Conservation (phyloP, 2,113 vertebrate genomes). For the Channa maculata region DNA sequence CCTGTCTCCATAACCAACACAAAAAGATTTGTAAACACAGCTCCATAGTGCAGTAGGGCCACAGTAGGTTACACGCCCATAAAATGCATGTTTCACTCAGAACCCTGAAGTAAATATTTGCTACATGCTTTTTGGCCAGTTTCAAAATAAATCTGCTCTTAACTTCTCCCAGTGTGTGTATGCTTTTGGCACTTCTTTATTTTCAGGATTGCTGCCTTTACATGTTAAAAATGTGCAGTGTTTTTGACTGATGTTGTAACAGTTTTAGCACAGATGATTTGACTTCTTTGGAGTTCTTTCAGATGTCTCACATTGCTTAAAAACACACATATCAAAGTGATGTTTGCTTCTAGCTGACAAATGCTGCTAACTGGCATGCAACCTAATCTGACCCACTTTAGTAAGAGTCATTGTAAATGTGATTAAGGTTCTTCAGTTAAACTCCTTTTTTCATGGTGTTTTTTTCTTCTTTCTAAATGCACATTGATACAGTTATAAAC, state of each 20-base stretch:
- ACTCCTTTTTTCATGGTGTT: neutral
- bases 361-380: slow-evolving; percentile 11
- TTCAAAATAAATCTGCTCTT: neutral
- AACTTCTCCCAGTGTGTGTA: neutral
- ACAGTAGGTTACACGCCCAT: too few species aligned
- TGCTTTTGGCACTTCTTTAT: neutral
- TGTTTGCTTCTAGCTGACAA: slow-evolving; percentile 12
- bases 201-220: neutral
- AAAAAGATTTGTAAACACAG: too few species aligned
- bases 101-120: neutral
- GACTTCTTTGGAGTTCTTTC: slow-evolving; percentile 13
- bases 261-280: neutral
- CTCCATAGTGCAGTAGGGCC: too few species aligned
- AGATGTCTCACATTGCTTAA: neutral
- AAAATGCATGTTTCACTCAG: neutral
- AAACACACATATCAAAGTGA: slow-evolving; percentile 13
- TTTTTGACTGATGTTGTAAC: slow-evolving; percentile 13
- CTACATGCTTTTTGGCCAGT: neutral
- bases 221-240: slow-evolving; percentile 5
- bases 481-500: neutral
- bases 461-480: neutral
- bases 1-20: too few species aligned
- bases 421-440: slow-evolving; percentile 15
- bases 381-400: slow-evolving; percentile 11
- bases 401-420: slow-evolving; percentile 6